A percentile compares a stretch with the other conserved stretches of the same genome.
Conservation (phyloP, 2,797 vertebrate species). For the Bovichtus variegatus region DNA sequence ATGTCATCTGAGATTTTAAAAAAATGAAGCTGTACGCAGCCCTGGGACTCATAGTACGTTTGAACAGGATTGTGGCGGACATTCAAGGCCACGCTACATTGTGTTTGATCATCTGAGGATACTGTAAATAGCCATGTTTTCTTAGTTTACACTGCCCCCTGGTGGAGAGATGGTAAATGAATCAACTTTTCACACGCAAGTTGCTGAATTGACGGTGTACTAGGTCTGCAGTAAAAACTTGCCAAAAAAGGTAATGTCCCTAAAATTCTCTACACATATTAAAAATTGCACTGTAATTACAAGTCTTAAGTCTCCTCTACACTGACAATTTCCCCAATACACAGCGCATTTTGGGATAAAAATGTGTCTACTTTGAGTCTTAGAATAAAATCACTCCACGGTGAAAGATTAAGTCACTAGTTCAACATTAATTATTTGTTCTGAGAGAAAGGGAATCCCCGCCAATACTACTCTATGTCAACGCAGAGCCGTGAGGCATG, state of each 20-base stretch:
- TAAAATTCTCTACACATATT: neutral
- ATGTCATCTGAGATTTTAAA: slow-evolving; percentile 18
- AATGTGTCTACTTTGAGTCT: neutral
- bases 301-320: neutral
- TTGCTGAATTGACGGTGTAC: neutral
- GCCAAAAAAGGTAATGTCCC: neutral
- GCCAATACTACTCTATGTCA: slow-evolving; percentile 8
- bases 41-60: slow-evolving; percentile 10
- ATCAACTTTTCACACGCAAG: neutral
- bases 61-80: slow-evolving; percentile 50
- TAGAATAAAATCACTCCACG: neutral
- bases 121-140: slow-evolving; percentile 1
- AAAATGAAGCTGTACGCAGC: slow-evolving; percentile 8
- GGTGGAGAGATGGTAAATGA: slow-evolving; percentile 31
- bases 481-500: slow-evolving; percentile 19
- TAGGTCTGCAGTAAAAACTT: neutral
- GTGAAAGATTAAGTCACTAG: neutral
- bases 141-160: slow-evolving; percentile 66
- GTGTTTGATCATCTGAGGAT: slow-evolving; percentile 40
- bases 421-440: slow-evolving; percentile 2
- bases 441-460: slow-evolving; percentile 45
- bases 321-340: neutral
- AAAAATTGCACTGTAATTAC: neutral
- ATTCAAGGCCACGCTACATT: slow-evolving; percentile 46
- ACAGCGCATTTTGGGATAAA: neutral